phyloP scores from a whole-genome alignment of 2,888 invertebrate species.

The Oscheius sp. region DNA sequence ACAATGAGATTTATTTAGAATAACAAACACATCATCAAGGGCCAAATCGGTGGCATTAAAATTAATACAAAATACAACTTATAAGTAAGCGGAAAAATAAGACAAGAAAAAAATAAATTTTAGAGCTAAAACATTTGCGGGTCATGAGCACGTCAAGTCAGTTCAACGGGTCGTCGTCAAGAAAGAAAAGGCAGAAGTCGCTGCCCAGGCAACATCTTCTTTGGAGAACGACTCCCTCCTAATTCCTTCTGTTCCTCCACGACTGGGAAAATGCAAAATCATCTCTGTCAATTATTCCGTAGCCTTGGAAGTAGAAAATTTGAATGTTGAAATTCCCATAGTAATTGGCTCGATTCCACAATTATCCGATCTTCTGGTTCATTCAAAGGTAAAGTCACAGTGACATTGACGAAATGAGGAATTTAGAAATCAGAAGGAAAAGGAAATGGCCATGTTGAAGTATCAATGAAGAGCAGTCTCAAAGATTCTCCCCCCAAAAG shows the following conservation, averaged over 20 bases:
- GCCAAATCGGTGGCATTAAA: slow-evolving; percentile 38
- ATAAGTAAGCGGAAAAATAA: slow-evolving; percentile 38
- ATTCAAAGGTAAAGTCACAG: slow-evolving; percentile 48
- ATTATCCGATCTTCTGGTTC: slow-evolving; percentile 61
- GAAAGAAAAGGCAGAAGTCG: slow-evolving; percentile 51
- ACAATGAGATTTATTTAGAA: slow-evolving; percentile 38
- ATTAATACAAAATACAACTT: slow-evolving; percentile 51
- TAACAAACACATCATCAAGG: slow-evolving; percentile 50
- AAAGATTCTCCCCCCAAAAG: slow-evolving; percentile 51
- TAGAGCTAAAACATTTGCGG: slow-evolving; percentile 72
- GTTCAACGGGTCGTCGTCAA: slow-evolving; percentile 56
- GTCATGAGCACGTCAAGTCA: slow-evolving; percentile 68
- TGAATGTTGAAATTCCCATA: slow-evolving; percentile 48
- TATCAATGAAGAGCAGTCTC: slow-evolving; percentile 48
- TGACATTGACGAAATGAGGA: background rate
- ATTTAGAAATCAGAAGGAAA: slow-evolving; percentile 31
- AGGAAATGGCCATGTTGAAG: slow-evolving; percentile 33
- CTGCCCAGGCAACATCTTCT: slow-evolving; percentile 43
- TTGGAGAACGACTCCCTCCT: slow-evolving; percentile 57
- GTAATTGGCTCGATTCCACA: slow-evolving; percentile 72
- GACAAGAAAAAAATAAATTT: background rate
- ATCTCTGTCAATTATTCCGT: slow-evolving; percentile 68
- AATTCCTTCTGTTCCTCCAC: slow-evolving; percentile 70
- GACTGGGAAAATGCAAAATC: slow-evolving; percentile 68
- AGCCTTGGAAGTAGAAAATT: slow-evolving; percentile 62